Conservation (phyloP, 2,797 vertebrate species). For the Chelon labrosus region DNA sequence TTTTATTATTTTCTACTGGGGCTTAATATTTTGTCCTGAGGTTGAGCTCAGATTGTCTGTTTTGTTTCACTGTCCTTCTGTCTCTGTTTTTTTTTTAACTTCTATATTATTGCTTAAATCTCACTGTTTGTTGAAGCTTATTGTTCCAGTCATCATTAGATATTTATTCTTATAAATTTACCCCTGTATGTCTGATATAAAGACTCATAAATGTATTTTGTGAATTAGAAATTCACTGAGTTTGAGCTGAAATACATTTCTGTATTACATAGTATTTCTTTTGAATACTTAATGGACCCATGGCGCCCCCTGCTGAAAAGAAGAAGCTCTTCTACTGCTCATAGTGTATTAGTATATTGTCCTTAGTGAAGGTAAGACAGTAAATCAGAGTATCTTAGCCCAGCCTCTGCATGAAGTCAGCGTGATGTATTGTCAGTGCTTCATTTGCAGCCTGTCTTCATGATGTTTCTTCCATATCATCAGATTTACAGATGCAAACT, state of each 20-base stretch:
- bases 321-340: not conserved
- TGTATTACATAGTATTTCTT: too few relatives aligned
- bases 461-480: not conserved
- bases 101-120: too few relatives aligned
- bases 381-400: too few relatives aligned
- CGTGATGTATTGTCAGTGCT: not conserved
- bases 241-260: too few relatives aligned
- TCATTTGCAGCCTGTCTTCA: not conserved
- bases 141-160: too few relatives aligned
- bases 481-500: conserved; percentile 9
- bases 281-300: not conserved
- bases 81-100: not conserved
- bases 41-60: not conserved
- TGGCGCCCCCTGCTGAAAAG: conserved; percentile 55
- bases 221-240: too few relatives aligned
- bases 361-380: not conserved
- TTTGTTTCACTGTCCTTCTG: not conserved
- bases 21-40: not conserved
- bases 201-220: too few relatives aligned
- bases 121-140: too few relatives aligned
- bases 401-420: too few relatives aligned
- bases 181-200: too few relatives aligned
- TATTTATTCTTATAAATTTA: not conserved
- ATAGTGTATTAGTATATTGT: not conserved
- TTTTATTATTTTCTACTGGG: not conserved